Conservation (phyloP, 2,888 invertebrate species). For the Cephus nigrinus region DNA sequence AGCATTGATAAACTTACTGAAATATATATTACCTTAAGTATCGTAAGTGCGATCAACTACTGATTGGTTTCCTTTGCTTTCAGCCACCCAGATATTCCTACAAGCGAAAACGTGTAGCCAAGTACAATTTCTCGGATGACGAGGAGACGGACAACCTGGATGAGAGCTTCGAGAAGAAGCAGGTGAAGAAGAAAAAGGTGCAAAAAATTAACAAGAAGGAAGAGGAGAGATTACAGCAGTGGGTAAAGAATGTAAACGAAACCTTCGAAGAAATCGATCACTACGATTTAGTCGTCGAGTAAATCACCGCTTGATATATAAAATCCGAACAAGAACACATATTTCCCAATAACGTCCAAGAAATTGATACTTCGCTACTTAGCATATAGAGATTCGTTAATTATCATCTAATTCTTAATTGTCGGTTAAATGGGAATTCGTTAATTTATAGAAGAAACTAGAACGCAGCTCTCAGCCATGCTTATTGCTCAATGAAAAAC, state of each 20-base stretch:
- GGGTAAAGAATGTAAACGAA: constrained; percentile 50
- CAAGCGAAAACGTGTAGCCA: constrained; percentile 45
- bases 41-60: background rate
- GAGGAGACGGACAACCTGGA: constrained; percentile 20
- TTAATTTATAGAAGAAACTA: background rate
- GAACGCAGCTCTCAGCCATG: background rate
- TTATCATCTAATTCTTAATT: background rate
- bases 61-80: background rate
- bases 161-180: background rate
- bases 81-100: constrained; percentile 55
- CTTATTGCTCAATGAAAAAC: background rate
- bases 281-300: constrained; percentile 53
- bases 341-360: background rate
- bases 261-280: constrained; percentile 57
- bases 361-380: background rate
- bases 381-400: background rate
- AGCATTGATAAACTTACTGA: background rate
- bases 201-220: constrained; percentile 25
- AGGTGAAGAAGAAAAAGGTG: constrained; percentile 33
- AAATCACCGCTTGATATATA: constrained; percentile 11
- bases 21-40: background rate
- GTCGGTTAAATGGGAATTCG: background rate
- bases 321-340: too few species aligned
- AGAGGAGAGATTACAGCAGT: constrained; percentile 39
- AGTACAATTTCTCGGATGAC: constrained; percentile 27